Base-by-base conservation (phyloP, 2,888 invertebrate genomes). In the Diarsia brunnea region DNA sequence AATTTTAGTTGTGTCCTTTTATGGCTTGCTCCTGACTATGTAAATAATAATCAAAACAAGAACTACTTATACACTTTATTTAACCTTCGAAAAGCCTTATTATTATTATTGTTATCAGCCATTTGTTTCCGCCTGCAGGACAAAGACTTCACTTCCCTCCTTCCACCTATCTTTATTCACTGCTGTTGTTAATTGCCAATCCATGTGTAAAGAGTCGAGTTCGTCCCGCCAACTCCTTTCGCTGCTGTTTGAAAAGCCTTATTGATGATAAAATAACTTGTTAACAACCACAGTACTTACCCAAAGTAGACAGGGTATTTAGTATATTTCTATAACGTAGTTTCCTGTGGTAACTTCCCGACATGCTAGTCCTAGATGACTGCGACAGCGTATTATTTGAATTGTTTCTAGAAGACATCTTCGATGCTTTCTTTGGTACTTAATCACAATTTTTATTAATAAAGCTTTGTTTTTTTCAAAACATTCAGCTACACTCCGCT, bases 341-440 rank as follows among this genome's bases (percentile, higher is more conserved):
- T 85, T 94, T 95, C 63, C 95, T 91, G 60, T 92, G 92, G 73
- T 92, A 89, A 79, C 94, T 95, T 24, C 92, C 90, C 14, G 84
- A 21, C 68, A 90, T 69, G 65, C 91, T 92, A 21, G 58, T 81
- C 21, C 91, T 80, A 16, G 86, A 78, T 43, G 31, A 43, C 73
- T 88, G 88, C 16, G 77, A 58, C 21, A 64, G 31, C 8, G 87
- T 89, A 47, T 83, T 87, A 38, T 90, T 90, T 66, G 87, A 88
- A 47, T 83, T 87, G 43, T 90, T 90, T 66, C 79, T 73, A 45
- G 88, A 73, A 70, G 88, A 70, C 90, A 90, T 92, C 31, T 74
- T 87, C 1, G 12, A 19, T 19, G 27, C 0, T 66, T 67, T 61
- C 21, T 43, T 43, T 45, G n/a, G 21, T 31, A 11, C 31, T 14